Base-by-base conservation (phyloP, 2,113 vertebrate genomes). In the Furnarius figulus region DNA sequence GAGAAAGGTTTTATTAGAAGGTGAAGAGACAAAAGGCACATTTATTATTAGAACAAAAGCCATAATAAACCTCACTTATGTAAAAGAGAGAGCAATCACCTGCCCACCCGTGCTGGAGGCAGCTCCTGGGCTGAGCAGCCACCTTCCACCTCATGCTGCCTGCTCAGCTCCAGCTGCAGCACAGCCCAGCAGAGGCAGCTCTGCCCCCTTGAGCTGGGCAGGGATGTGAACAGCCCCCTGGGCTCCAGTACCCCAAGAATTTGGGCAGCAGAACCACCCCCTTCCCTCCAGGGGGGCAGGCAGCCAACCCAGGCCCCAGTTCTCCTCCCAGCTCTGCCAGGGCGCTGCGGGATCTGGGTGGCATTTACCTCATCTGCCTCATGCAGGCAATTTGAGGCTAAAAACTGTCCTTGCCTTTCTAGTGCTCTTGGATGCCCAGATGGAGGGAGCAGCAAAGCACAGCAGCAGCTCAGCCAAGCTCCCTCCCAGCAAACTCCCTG, bases 21-120 rank as follows among this genome's bases (percentile, higher is more conserved):
- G 82, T 55, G 93, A 92, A 27, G 86, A 92, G 89, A 92, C 79
- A 88, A 83, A 83, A 17, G 62, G 79, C 8, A 21, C 25, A 3
- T 68, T 65, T 85, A 95, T 96, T 80, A 73, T 90, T 96, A 88
- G 94, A 95, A 96, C 89, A 73, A 83, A 92, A 95, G 94, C 30
- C 79, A 31, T 16, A 35, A 72, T 37, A 66, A 85, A 87, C 20
- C 70, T 81, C 11, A 42, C 70, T 83, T 83, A 80, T 65, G 86
- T 68, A 86, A 68, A 46, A 52, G 79, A 31, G 67, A 67, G 77
- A 96, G 89, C 90, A 77, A 87, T 39, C 86, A 75, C 82, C 89
- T 75, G 88, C 83, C 89, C 44, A 8, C 96, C 89, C 83, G 1
- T 53, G 11, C 93, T 83, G 61, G 7, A 85, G 40, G 92, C 84